These are phyloP conservation scores for Lophius piscatorius DNA, from an alignment of 2,113 vertebrate genomes.

Conservation along the genomic window DNA sequence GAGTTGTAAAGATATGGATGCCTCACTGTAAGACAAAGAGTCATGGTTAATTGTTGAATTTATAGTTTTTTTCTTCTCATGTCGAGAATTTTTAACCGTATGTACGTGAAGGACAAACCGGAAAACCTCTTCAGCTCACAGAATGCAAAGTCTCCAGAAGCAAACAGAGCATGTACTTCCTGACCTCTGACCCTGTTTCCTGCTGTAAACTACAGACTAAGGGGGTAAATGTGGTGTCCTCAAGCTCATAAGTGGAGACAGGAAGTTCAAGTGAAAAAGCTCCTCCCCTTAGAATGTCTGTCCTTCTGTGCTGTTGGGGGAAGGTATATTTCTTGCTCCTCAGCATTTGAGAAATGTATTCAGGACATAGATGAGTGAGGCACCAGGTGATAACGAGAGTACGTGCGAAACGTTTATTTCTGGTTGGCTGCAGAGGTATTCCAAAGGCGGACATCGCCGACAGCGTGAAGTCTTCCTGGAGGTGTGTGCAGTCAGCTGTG, in stretches of 20 bases:
- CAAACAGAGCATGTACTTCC: neutral
- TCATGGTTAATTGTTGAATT: no score
- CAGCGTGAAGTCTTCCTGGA: constrained; percentile 5
- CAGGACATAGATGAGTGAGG: neutral
- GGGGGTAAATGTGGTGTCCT: neutral
- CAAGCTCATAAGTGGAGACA: neutral
- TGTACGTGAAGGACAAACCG: neutral
- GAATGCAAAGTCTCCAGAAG: neutral
- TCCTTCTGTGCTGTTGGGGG: constrained; percentile 10
- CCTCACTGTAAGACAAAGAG: no score
- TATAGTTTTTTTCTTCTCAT: no score
- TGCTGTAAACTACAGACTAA: constrained; percentile 1
- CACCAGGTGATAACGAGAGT: no score
- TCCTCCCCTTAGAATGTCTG: constrained; percentile 14
- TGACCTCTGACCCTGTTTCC: constrained; percentile 8
- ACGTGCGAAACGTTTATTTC: constrained; percentile 27
- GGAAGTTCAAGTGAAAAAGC: constrained; percentile 9
- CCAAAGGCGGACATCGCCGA: constrained; percentile 39
- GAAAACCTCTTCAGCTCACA: neutral
- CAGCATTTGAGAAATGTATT: neutral
- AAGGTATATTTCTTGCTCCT: neutral
- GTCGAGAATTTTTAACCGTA: no score
- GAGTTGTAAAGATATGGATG: no score
- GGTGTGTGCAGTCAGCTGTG: neutral
- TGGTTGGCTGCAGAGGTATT: constrained; percentile 30